These are phyloP conservation scores for Drosophila pachea DNA, from an alignment of 1,140 invertebrate genomes.

Conservation along the genomic window DNA sequence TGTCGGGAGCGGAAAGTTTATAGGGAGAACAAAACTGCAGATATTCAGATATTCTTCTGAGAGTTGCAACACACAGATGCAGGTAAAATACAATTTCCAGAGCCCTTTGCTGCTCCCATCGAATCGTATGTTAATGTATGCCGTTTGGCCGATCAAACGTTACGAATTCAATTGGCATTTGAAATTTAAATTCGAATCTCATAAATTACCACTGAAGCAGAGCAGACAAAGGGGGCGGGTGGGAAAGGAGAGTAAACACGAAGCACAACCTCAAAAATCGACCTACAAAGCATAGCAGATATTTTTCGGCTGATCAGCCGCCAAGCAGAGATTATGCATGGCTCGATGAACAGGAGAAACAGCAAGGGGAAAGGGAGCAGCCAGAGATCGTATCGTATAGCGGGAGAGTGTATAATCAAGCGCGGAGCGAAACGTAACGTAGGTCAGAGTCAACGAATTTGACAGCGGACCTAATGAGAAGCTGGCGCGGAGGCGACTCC, in stretches of 20 bases:
- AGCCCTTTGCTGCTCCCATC: too few species aligned
- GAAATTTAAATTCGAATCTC: constrained; percentile 39
- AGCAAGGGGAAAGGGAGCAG: neutral
- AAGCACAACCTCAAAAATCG: constrained; percentile 31
- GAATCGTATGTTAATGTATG: constrained; percentile 19
- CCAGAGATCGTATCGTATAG: constrained; percentile 5
- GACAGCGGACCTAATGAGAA: constrained; percentile 39
- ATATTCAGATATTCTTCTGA: neutral
- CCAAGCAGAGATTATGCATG: constrained; percentile 57
- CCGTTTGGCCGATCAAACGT: constrained; percentile 17
- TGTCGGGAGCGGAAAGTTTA: constrained; percentile 3
- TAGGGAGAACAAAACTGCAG: too few species aligned
- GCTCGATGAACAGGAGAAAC: constrained; percentile 26
- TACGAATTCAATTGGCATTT: constrained; percentile 52
- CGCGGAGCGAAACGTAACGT: constrained; percentile 60
- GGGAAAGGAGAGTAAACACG: neutral
- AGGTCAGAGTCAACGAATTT: constrained; percentile 64
- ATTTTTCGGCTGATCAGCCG: constrained; percentile 29
- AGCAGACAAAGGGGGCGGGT: neutral
- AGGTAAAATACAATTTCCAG: too few species aligned
- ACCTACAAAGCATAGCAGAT: constrained; percentile 44
- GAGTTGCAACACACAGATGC: neutral
- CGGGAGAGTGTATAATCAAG: constrained; percentile 57
- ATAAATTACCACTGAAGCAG: constrained; percentile 47
- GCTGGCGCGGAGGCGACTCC: constrained; percentile 20